Conservation (phyloP, 2,113 vertebrate genomes). For the Gambusia holbrooki region DNA sequence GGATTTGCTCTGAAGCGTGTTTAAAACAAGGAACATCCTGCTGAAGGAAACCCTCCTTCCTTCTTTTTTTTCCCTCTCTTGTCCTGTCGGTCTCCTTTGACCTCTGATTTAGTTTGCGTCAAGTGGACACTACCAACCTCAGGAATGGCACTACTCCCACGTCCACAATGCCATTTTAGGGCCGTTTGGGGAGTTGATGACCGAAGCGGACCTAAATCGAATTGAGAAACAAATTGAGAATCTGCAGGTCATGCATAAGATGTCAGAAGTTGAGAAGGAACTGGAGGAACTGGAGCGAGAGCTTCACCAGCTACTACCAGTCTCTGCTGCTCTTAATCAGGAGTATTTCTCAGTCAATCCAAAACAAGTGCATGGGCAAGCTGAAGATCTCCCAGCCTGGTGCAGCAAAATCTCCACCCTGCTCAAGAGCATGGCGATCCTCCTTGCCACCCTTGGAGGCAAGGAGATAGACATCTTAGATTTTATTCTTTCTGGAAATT, state of each 20-base stretch:
- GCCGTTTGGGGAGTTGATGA: conserved; percentile 91
- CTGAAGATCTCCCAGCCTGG: conserved; percentile 84
- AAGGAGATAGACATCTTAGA: conserved; percentile 84
- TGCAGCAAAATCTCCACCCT: conserved; percentile 87
- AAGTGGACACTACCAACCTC: conserved; percentile 84
- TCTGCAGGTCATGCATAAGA: conserved; percentile 92
- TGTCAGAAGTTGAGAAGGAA: conserved; percentile 86
- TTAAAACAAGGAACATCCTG: conserved; percentile 66
- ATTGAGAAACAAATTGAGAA: conserved; percentile 96
- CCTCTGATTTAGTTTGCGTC: conserved; percentile 86
- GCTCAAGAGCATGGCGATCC: conserved; percentile 85
- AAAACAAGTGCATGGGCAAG: conserved; percentile 87
- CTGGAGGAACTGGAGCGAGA: conserved; percentile 85
- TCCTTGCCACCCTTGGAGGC: conserved; percentile 83
- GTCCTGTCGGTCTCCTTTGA: conserved; percentile 78
- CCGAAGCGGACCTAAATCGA: conserved; percentile 87
- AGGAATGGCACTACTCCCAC: conserved; percentile 87
- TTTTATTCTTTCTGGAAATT: conserved; percentile 66
- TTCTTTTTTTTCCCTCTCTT: conserved; percentile 62
- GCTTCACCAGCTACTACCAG: conserved; percentile 84
- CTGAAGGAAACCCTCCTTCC: conserved; percentile 82
- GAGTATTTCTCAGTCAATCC: conserved; percentile 86
- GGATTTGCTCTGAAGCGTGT: conserved; percentile 73
- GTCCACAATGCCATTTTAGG: conserved; percentile 85
- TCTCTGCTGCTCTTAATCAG: conserved; percentile 78